A percentile compares a stretch with the other conserved stretches of the same genome.
These are phyloP conservation scores for Crocuta crocuta DNA, from an alignment of 2,113 vertebrate genomes.

Conservation along the genomic window DNA sequence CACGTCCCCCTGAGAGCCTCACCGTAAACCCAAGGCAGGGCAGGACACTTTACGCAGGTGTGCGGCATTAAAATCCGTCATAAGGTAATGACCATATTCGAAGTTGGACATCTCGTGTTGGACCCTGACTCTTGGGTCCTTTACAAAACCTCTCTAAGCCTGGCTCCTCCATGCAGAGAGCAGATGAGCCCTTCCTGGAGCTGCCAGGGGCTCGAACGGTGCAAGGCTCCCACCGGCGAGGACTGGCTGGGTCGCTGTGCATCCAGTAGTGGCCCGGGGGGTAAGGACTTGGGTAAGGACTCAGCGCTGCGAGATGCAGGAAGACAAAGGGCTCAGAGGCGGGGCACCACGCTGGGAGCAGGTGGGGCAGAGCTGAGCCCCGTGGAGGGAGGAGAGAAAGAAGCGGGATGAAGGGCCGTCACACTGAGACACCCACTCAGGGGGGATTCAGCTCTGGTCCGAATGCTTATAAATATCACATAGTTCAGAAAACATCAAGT, in stretches of 20 bases:
- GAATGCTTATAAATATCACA: not conserved
- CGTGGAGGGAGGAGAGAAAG: not conserved
- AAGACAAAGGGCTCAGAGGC: not conserved
- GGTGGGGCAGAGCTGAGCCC: not conserved
- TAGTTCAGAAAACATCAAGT: not conserved
- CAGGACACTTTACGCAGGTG: too few relatives aligned
- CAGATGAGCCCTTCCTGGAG: not conserved
- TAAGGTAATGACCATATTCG: not conserved
- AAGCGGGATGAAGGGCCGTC: not conserved
- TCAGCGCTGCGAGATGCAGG: not conserved
- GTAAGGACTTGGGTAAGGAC: not conserved
- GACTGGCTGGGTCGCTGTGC: not conserved
- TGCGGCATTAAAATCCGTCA: not conserved
- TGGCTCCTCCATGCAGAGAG: not conserved
- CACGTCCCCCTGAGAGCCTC: not conserved
- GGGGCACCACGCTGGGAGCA: not conserved
- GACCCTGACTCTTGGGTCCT: not conserved
- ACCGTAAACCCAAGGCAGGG: not conserved
- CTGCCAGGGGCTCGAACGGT: not conserved
- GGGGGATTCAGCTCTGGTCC: not conserved
- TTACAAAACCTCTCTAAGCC: not conserved
- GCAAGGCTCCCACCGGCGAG: rapidly evolving
- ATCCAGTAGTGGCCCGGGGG: rapidly evolving
- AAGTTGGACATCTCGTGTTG: not conserved
- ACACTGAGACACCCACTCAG: not conserved